Conservation (phyloP, 1,140 invertebrate species). For the Tetragonula clypearis region DNA sequence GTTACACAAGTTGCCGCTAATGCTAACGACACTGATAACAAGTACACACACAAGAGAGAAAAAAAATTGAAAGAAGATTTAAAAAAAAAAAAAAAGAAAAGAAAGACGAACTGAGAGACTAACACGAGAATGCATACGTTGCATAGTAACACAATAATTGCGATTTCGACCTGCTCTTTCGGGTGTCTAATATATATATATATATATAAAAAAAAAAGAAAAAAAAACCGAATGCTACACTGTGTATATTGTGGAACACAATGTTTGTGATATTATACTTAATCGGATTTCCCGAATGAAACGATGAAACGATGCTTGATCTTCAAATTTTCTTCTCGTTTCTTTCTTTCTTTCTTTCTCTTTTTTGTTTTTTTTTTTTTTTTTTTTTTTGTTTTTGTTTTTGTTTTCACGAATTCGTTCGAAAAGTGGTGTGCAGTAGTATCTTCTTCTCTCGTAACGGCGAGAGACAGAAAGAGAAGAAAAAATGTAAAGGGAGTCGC, state of each 20-base stretch:
- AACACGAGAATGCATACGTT: constrained; percentile 10
- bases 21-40: constrained; percentile 3
- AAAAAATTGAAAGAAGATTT: too few species aligned
- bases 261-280: constrained; percentile 54
- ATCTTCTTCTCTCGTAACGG: background rate
- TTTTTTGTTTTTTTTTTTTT: background rate
- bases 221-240: background rate
- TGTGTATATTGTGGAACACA: constrained; percentile 54
- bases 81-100: background rate
- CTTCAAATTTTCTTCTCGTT: background rate
- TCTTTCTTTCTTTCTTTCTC: background rate
- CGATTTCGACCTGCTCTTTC: constrained; percentile 10
- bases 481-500: too few species aligned
- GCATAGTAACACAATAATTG: background rate
- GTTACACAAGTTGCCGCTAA: constrained; percentile 12
- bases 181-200: background rate
- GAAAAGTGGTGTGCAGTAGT: background rate
- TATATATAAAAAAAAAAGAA: too few species aligned
- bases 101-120: background rate
- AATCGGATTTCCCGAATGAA: background rate
- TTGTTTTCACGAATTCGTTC: background rate
- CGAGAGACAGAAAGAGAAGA: too few species aligned
- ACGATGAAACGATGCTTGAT: too few species aligned
- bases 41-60: too few species aligned
- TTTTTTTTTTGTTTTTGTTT: background rate